Evolutionary conservation across 2,888 invertebrate genomes (phyloP).

Genomic region (Drosophila prolongata): DNA sequence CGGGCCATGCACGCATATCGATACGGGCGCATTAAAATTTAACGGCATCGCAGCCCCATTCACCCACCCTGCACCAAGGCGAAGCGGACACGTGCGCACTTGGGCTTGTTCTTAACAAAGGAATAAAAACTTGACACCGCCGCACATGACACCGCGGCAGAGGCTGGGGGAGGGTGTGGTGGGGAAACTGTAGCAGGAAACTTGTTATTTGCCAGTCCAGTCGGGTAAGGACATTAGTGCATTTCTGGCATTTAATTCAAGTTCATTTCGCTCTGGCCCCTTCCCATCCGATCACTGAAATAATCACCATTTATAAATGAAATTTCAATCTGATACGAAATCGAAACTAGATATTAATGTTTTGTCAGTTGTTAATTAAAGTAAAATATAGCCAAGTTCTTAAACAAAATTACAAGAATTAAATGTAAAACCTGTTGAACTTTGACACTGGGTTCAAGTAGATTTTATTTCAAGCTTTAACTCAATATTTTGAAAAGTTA

Average conservation of each 20-base stretch:
- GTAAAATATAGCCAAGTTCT: too few relatives aligned
- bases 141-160: slow-evolving; percentile 60
- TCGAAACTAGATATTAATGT: background rate
- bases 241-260: slow-evolving; percentile 58
- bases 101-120: slow-evolving; percentile 82
- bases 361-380: too few relatives aligned
- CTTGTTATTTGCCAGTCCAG: slow-evolving; percentile 50
- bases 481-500: too few relatives aligned
- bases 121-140: slow-evolving; percentile 82
- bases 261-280: slow-evolving; percentile 34
- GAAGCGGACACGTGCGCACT: slow-evolving; percentile 75
- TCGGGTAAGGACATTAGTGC: slow-evolving; percentile 69
- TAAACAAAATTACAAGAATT: too few relatives aligned
- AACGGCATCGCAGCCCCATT: slow-evolving; percentile 55
- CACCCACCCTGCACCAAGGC: slow-evolving; percentile 61
- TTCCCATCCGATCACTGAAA: slow-evolving; percentile 2
- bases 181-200: slow-evolving; percentile 11
- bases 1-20: slow-evolving; percentile 40
- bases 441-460: too few relatives aligned
- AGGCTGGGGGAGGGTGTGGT: too few relatives aligned
- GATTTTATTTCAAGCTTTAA: too few relatives aligned
- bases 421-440: too few relatives aligned
- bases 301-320: background rate
- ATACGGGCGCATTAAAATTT: slow-evolving; percentile 83
- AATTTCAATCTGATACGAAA: background rate